Base-by-base conservation (phyloP, 2,797 vertebrate species). In the Cheracebus regulus region DNA sequence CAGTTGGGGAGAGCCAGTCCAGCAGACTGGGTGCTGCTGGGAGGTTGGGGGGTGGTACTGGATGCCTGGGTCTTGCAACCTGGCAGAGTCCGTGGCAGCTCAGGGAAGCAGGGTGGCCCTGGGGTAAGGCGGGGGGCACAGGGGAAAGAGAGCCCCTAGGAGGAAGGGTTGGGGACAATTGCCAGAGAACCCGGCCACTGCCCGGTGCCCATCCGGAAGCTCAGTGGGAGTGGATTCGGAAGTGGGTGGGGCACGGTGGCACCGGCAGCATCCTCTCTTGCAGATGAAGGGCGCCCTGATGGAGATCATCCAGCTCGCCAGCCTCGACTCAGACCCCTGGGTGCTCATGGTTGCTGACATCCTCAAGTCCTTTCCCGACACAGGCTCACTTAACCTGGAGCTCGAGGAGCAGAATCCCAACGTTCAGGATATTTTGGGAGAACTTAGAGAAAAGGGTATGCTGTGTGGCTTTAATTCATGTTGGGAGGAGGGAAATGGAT, bases 341-440 rank as follows among this genome's bases (percentile, higher is more conserved):
- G 99, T 99, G 96, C 99, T 99, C 98, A 99, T 99, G 99, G 99
- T 99, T 46, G 99, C 99, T 3, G 99, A 99, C 98, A 99, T 99
- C 98, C 99, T 99, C 76, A 99, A 99, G 99, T 99, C 99, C 96
- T 99, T 99, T 98, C 99, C 99, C 24, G 99, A 99, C 98, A 99
- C 99, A 0, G 99, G 99, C 58, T 99, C 99, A 22, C 99, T 99
- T 93, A 99, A 99, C 97, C 99, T 99, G 97, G 99, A 99, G 97
- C 99, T 99, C 90, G 99, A 99, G 98, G 99, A 99, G 96, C 99
- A 99, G 98, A 99, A 99, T 98, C 99, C 99, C 93, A 99, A 99
- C 67, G 99, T 99, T 90, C 99, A 99, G 98, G 99, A 99, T 97
- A 99, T 99, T 98, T 98, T 99, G 28, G 99, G 99, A 97, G 99